phyloP scores from a whole-genome alignment of 2,113 vertebrate genomes.

The Psilopsiagon aymara region DNA sequence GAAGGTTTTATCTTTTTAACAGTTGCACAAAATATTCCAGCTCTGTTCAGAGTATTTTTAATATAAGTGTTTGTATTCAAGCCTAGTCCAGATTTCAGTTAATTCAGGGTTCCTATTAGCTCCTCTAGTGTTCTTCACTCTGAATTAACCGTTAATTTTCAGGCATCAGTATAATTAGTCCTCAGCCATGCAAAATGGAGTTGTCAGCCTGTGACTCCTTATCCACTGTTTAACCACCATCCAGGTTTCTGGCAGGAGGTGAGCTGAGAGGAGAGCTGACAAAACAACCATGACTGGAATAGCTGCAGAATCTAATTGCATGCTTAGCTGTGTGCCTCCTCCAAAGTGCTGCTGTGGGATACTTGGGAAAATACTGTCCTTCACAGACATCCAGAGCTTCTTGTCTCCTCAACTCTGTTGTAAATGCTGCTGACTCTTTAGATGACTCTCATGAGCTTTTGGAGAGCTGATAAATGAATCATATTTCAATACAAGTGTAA shows the following conservation, averaged over 20 bases:
- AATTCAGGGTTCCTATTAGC: background rate
- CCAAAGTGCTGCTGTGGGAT: background rate
- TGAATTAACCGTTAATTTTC: background rate
- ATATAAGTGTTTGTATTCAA: background rate
- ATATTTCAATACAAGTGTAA: background rate
- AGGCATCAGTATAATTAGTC: background rate
- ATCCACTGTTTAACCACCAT: background rate
- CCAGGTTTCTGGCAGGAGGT: background rate
- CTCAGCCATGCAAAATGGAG: background rate
- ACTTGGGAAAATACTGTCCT: background rate
- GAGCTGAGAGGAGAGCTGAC: background rate
- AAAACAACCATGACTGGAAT: background rate
- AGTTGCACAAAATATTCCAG: background rate
- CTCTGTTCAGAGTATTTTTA: background rate
- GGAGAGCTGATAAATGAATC: background rate
- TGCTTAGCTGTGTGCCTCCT: accelerated
- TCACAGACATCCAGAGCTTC: background rate
- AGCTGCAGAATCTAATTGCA: background rate
- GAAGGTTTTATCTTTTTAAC: background rate
- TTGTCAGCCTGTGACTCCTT: background rate
- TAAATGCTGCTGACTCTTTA: background rate
- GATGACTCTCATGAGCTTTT: background rate
- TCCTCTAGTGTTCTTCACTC: background rate
- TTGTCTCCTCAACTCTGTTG: background rate
- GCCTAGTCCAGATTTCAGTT: background rate